These are phyloP conservation scores for Lepidochrysops patricia DNA, from an alignment of 2,888 invertebrate species.

Conservation along the genomic window DNA sequence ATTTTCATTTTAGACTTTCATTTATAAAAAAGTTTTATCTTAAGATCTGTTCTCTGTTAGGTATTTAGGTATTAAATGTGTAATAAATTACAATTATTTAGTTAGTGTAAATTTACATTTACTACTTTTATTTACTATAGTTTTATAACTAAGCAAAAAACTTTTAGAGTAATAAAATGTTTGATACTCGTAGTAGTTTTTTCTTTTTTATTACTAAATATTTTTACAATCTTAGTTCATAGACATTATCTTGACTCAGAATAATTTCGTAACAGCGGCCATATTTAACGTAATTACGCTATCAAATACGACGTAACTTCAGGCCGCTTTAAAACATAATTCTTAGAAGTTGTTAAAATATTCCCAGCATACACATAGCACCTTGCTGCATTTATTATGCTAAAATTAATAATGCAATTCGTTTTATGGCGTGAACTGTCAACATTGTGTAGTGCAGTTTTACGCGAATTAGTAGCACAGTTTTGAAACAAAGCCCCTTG, in stretches of 20 bases:
- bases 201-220: no score
- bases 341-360: slow-evolving; percentile 2
- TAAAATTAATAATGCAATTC: slow-evolving; percentile 32
- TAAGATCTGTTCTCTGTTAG: no score
- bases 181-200: no score
- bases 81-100: no score
- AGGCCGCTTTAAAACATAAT: not conserved
- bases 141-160: no score
- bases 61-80: no score
- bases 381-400: slow-evolving; percentile 10
- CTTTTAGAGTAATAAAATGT: no score
- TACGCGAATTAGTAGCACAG: slow-evolving; percentile 10
- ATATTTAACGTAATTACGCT: not conserved
- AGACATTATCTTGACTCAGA: no score
- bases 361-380: slow-evolving; percentile 3
- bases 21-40: no score
- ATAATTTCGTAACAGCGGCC: not conserved
- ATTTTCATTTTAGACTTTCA: no score
- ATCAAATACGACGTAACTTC: not conserved
- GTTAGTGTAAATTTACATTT: not conserved
- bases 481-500: not conserved
- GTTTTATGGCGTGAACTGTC: slow-evolving; percentile 36
- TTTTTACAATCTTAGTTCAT: no score
- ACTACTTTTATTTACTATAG: no score
- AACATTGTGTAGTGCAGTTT: slow-evolving; percentile 20